Conservation (phyloP, 2,888 invertebrate genomes). For the Vanessa cardui region DNA sequence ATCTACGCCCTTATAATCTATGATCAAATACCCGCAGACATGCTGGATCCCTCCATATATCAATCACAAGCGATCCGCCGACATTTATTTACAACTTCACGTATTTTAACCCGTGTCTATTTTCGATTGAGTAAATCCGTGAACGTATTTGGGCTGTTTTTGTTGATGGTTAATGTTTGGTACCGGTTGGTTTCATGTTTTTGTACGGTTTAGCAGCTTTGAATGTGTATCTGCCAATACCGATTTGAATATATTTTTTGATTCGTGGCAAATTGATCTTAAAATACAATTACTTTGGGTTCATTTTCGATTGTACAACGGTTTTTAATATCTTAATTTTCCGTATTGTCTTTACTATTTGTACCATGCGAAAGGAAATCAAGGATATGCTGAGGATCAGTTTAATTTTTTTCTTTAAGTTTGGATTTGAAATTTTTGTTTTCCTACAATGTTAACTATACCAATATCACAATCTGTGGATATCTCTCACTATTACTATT, state of each 20-base stretch:
- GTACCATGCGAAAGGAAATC: constrained; percentile 11
- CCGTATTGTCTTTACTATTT: constrained; percentile 17
- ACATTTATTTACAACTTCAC: constrained; percentile 65
- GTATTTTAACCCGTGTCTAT: constrained; percentile 66
- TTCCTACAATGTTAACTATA: too few species aligned
- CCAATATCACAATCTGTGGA: neutral
- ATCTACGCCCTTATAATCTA: constrained; percentile 38
- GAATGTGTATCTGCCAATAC: constrained; percentile 30
- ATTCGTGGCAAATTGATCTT: constrained; percentile 1
- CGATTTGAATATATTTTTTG: constrained; percentile 6
- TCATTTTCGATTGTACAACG: neutral
- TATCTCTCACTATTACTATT: neutral
- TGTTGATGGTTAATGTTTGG: constrained; percentile 62
- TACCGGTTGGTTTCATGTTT: constrained; percentile 46
- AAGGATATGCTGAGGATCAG: neutral
- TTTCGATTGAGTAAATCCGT: constrained; percentile 64
- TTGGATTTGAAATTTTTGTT: too few species aligned
- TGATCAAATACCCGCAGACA: constrained; percentile 55
- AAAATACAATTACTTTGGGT: neutral
- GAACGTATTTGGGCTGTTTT: constrained; percentile 66
- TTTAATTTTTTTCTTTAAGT: neutral
- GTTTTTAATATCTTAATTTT: constrained; percentile 14
- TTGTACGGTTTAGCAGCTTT: constrained; percentile 40
- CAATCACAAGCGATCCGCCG: constrained; percentile 66
- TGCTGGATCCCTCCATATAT: constrained; percentile 67